Evolutionary conservation across 2,113 vertebrate species (phyloP).

Genomic region (Xiphophorus hellerii): DNA sequence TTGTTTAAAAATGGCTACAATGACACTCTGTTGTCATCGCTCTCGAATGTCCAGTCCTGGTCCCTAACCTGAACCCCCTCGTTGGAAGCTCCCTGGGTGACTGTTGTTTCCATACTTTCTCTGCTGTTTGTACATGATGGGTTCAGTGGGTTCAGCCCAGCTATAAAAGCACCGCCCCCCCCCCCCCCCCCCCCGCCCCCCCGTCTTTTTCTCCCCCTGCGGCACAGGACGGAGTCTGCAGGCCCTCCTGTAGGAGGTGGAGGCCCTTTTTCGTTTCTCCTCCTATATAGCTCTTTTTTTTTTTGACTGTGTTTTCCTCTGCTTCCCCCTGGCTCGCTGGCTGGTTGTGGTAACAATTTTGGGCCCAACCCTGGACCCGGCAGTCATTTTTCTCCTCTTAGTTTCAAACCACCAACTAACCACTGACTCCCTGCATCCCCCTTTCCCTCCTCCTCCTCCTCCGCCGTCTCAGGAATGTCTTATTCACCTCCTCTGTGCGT

Average conservation of each 20-base stretch:
- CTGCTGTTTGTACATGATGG: conserved; percentile 60
- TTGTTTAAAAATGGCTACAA: neutral
- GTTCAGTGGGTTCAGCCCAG: conserved; percentile 71
- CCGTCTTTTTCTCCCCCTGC: conserved; percentile 47
- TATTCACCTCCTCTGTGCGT: conserved; percentile 67
- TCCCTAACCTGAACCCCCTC: conserved; percentile 5
- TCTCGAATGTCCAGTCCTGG: neutral
- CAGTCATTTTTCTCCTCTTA: conserved; percentile 79
- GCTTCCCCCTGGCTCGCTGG: conserved; percentile 32
- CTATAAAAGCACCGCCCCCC: conserved; percentile 67
- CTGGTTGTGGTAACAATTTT: conserved; percentile 64
- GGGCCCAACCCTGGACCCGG: conserved; percentile 72
- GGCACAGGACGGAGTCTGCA: conserved; percentile 50
- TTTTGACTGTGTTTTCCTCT: conserved; percentile 17
- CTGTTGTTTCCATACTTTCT: conserved; percentile 48
- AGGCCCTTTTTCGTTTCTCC: conserved; percentile 47
- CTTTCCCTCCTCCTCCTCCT: neutral
- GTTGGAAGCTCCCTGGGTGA: conserved; percentile 30
- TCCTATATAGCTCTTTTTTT: conserved; percentile 18
- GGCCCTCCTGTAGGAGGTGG: conserved; percentile 38
- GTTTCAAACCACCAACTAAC: conserved; percentile 77
- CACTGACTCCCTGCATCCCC: conserved; percentile 65
- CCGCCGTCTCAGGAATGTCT: conserved; percentile 71
- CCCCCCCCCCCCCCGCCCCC: no score
- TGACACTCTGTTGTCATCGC: conserved; percentile 2